Base-by-base conservation (phyloP, 2,113 vertebrate species). In the Heliornis fulica region DNA sequence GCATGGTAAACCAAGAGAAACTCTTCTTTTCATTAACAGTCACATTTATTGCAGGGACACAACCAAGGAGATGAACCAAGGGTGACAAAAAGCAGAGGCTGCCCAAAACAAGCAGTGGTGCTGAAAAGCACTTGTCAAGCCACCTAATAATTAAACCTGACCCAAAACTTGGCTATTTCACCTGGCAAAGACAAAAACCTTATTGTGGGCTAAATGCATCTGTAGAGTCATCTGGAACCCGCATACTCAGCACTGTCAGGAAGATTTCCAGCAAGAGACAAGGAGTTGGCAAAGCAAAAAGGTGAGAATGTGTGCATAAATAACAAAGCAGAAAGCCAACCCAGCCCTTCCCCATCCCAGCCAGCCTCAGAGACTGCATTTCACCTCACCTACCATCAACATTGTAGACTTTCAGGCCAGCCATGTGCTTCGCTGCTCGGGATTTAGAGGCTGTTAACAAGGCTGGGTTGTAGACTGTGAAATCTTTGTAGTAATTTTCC, bases 401-500 rank as follows among this genome's bases (percentile, higher is more conserved):
- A 41, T 98, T 99, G 98, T 99, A 99, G 96, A 99, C 99, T 96
- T 99, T 99, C 80, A 99, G 98, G 46, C 99, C 99, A 2, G 99
- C 98, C 98, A 99, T 98, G 92, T 99, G 99, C 91, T 99, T 99
- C 95, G 98, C 98, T 72, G 98, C 98, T 28, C 98, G 97, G 90
- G 99, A 98, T 90, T 99, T 99, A 59, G 99, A 98, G 89, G 99
- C 98, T 48, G 98, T 98, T 61, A 99, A 97, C 54, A 99, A 98
- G 36, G 98, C 98, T 4, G 99, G 98, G 94, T 99, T 99, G 94
- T 99, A 99, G 87, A 99, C 98, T 11, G 98, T 98, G 96, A 99
- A 99, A 94, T 99, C 99, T 97, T 97, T 98, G 97, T 99, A 99
- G 98, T 99, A 99, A 91, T 98, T 99, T 97, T 99, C 99, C 97